phyloP scores from a whole-genome alignment of 2,888 invertebrate species.

The Bellardia pandia region DNA sequence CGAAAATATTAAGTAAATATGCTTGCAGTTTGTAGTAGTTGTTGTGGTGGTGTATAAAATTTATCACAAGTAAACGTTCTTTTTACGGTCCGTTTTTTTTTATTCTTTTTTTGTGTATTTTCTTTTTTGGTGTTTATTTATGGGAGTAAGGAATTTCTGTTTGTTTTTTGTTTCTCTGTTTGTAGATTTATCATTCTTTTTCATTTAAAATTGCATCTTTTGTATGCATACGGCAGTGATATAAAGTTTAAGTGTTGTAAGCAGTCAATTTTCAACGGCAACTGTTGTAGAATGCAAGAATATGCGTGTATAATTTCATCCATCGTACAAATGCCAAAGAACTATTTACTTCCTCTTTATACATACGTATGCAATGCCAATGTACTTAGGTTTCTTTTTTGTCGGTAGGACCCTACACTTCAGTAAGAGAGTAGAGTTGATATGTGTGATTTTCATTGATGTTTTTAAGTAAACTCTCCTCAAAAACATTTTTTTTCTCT shows the following conservation, averaged over 20 bases:
- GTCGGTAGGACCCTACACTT: not conserved
- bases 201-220: slow-evolving; percentile 36
- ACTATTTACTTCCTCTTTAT: slow-evolving; percentile 11
- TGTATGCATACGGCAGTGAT: slow-evolving; percentile 11
- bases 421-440: not conserved
- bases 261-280: slow-evolving; percentile 36
- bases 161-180: slow-evolving; percentile 31
- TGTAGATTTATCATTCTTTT: slow-evolving; percentile 52
- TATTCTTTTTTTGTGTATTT: not conserved
- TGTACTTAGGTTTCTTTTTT: not conserved
- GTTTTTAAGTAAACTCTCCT: no score
- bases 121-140: slow-evolving; percentile 28
- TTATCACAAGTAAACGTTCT: slow-evolving; percentile 27
- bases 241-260: slow-evolving; percentile 9
- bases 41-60: slow-evolving; percentile 21
- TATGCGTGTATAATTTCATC: not conserved
- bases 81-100: slow-evolving; percentile 19
- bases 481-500: no score
- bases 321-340: not conserved
- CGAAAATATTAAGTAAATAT: not conserved
- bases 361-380: not conserved
- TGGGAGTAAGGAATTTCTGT: slow-evolving; percentile 50
- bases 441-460: no score
- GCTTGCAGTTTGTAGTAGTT: not conserved
- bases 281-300: not conserved